Base-by-base conservation (phyloP, 2,113 vertebrate genomes). In the Casuarius casuarius region DNA sequence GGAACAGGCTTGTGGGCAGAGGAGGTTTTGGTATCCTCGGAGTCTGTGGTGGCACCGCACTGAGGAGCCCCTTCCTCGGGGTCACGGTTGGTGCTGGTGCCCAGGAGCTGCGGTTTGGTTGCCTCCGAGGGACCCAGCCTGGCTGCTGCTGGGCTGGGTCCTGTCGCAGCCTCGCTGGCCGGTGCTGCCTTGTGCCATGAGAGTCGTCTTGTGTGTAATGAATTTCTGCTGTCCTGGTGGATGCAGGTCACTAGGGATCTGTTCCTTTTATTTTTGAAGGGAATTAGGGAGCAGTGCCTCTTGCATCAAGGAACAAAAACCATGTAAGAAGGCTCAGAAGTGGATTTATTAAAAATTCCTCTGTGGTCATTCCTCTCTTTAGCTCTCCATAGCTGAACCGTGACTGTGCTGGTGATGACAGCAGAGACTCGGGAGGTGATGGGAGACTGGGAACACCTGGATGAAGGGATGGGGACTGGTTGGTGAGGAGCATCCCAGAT, bases 71-170 rank as follows among this genome's bases (percentile, higher is more conserved):
- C 35, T 33, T 58, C 1, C 18, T 4, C 63, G 9, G 9, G 28
- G 6, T 38, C 4, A 1, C 8, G 12, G 51, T 54, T 26, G 84
- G 11, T 67, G 1, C 0, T 3, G 26, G 72, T 59, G 71, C 10
- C 1, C 1, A 1, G 7, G 5, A 35, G 28, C 23, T 46, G 46
- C 1, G 12, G 1, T 63, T 66, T 8, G n/a, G 21, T 46, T 92
- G n/a, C 2, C 4, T 67, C 7, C 1, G 13, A 63, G 65, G 33
- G 61, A 70, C 22, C 33, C 52, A 7, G 33, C 76, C 56, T 40
- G 72, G 31, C 6, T 59, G n/a, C 35, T 63, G 33, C 9, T 25
- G 51, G 62, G 17, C 44, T 59, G 11, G 62, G 19, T 51, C 14
- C 33, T 48, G 49, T 51, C 46, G 31, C 67, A 54, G 21, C 66